Base-by-base conservation (phyloP, 2,888 invertebrate genomes). In the Leptinotarsa juncta region DNA sequence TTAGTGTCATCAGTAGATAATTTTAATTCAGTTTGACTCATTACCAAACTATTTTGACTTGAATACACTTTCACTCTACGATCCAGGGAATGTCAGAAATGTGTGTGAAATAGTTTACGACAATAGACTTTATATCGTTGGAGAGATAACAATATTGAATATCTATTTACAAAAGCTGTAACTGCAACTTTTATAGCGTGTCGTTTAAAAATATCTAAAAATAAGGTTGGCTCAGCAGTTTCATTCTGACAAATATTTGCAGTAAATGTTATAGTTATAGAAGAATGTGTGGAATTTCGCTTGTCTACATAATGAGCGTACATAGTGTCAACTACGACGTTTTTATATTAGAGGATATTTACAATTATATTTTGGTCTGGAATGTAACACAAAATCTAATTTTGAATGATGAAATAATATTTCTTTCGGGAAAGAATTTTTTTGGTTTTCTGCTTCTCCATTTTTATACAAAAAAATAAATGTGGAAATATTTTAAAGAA, bases 241-340 rank as follows among this genome's bases (percentile, higher is more conserved):
- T 60, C 26, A 48, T 62, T 57, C 5, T 62, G 49, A 32, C 53
- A 72, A 72, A 72, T 72, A 72, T 67, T 67, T 67, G 68, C 60
- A 50, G 5, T 42, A 23, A 68, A 55, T 72, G 16, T 49, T 42
- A 49, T 48, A 57, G 42, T 23, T 53, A 15, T 51, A 49, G 32
- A 68, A 50, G 32, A 62, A 72, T 72, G 67, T 67, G 15, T 23
- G 67, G 72, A 72, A 72, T 72, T 67, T 62, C 12, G 68, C 62
- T n/a, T 68, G 60, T 68, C 67, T 62, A 72, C 62, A 67, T 67
- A 15, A 57, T 72, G 51, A 72, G 60, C 48, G 26, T 66, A 32
- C 26, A 23, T 32, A 60, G 60, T 20, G 49, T 72, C 57, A 69
- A 48, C 42, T 14, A n/a, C 12, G 69, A 69, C 67, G 32, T 51